Base-by-base conservation (phyloP, 2,113 vertebrate genomes). In the Tenebrosternarchus preto region DNA sequence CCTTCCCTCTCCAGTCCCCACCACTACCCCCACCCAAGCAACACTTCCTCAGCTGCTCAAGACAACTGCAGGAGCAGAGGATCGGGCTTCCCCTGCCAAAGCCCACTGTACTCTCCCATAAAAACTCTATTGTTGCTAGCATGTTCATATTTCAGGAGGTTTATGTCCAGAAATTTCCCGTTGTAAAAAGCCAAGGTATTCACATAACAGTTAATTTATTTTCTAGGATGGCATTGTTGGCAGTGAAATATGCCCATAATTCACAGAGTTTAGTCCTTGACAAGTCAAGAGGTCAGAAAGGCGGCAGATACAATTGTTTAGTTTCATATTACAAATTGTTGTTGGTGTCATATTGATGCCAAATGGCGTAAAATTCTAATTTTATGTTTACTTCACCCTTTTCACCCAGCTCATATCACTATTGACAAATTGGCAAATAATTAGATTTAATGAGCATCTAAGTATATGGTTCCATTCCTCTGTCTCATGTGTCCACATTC, bases 41-140 rank as follows among this genome's bases (percentile, higher is more conserved):
- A 61, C n/a, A 83, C 56, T 76, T 84, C 63, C 72, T 83, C 86
- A 87, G 86, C 86, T 87, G 86, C 79, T 81, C 46, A 63, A 79
- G 79, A 86, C 85, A 86, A 86, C 85, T 86, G 85, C 72, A 46
- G 53, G 68, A 80, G 17, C 68, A n/a, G 59, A 61, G 59, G 84
- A 79, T 83, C 79, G 78, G 73, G 61, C 74, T 81, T 78, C 78
- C 78, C 31, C 53, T 60, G 57, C 29, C 61, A 67, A 36, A 66
- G 19, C 50, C 55, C 50, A 55, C 73, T 85, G 73, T 67, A 36
- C 73, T 77, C 22, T 31, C 43, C 63, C 66, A 80, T 85, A 85
- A 82, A 74, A 78, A 81, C 70, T 78, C 66, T 57, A 81, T 84
- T 84, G 83, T 84, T 78, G 63, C 11, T 59, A 24, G 15, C 39